Percentiles rank a stretch among this genome's conserved stretches.
These are phyloP conservation scores for Hipparchia sbordonii DNA, from an alignment of 2,888 invertebrate species.

Conservation along the genomic window DNA sequence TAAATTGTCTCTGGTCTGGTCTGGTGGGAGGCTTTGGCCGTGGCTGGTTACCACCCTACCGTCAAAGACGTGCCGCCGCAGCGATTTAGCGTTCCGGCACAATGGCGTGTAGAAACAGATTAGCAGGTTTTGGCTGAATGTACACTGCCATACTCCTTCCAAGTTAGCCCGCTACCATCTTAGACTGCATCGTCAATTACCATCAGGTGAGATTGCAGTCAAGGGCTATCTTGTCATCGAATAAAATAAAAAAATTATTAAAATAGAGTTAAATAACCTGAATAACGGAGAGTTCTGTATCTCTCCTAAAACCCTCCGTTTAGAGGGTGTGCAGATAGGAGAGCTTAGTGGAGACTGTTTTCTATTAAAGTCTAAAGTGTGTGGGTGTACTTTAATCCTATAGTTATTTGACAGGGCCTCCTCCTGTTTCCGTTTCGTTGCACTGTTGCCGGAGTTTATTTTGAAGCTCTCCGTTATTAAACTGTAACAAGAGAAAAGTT, in stretches of 20 bases:
- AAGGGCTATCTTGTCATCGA: no score
- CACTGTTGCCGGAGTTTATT: conserved; percentile 77
- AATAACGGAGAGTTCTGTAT: conserved; percentile 47
- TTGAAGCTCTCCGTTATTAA: conserved; percentile 80
- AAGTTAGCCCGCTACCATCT: no score
- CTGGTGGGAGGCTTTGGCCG: no score
- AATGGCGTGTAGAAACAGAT: no score
- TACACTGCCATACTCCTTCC: no score
- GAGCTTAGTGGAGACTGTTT: conserved; percentile 51
- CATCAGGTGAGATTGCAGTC: no score
- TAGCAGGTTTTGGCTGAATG: no score
- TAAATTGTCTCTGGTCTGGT: no score
- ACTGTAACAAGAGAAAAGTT: conserved; percentile 56
- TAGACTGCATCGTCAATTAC: no score
- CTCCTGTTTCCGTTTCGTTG: conserved; percentile 69
- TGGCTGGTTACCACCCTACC: no score
- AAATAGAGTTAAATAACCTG: conserved; percentile 11
- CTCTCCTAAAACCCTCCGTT: conserved; percentile 67
- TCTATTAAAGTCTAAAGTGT: conserved; percentile 62
- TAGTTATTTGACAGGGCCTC: conserved; percentile 63
- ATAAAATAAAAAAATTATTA: neutral
- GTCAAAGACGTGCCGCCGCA: no score
- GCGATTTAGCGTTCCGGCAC: no score
- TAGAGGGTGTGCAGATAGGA: conserved; percentile 56
- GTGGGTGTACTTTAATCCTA: conserved; percentile 72